These are phyloP conservation scores for Lithophane socia DNA, from an alignment of 2,888 invertebrate genomes.

Conservation along the genomic window DNA sequence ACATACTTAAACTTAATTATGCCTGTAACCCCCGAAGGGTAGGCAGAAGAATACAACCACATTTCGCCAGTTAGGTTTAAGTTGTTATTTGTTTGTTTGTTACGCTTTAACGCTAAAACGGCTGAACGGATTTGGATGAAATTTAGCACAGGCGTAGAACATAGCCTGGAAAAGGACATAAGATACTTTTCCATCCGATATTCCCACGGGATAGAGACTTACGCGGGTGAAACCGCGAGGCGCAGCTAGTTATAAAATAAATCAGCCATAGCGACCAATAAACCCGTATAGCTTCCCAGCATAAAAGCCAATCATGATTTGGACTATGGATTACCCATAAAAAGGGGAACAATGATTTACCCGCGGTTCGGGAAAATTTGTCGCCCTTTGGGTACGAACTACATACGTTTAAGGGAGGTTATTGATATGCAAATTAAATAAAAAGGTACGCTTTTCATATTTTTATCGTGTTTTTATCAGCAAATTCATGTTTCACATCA, in stretches of 20 bases:
- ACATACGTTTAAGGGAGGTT: conserved; percentile 26
- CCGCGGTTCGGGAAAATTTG: conserved; percentile 45
- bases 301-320: conserved; percentile 59
- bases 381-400: conserved; percentile 16
- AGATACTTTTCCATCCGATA: no score
- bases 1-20: no score
- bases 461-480: neutral
- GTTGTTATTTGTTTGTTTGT: no score
- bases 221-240: no score
- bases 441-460: neutral
- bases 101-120: no score
- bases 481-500: neutral
- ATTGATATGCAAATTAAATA: conserved; percentile 25
- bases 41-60: no score
- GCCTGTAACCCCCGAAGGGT: no score
- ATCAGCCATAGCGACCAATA: conserved; percentile 50
- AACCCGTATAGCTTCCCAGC: conserved; percentile 47
- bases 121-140: no score
- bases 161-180: no score
- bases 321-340: conserved; percentile 65
- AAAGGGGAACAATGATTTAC: conserved; percentile 62
- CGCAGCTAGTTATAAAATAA: conserved; percentile 28
- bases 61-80: no score
- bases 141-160: no score
- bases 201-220: no score